phyloP scores from a whole-genome alignment of 2,888 invertebrate species.

The Parnassius smintheus region DNA sequence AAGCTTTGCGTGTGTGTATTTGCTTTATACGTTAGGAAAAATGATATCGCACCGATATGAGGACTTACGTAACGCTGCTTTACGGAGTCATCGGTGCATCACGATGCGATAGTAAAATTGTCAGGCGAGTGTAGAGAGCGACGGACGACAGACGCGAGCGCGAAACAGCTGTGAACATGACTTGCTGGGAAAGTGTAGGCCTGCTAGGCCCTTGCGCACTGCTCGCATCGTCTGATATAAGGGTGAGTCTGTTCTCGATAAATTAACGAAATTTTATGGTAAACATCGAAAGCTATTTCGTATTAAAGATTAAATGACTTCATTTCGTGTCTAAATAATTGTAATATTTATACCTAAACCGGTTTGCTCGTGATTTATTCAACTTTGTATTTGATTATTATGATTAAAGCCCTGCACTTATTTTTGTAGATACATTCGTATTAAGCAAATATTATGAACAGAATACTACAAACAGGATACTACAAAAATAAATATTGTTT shows the following conservation, averaged over 20 bases:
- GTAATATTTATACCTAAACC: no score
- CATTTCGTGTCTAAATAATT: no score
- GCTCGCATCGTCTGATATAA: slow-evolving; percentile 71
- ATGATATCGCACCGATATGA: slow-evolving; percentile 46
- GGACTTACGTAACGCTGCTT: slow-evolving; percentile 64
- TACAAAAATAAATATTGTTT: slow-evolving; percentile 20
- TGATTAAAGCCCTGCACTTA: no score
- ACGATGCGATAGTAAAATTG: slow-evolving; percentile 54
- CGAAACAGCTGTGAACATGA: slow-evolving; percentile 60
- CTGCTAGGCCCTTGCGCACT: slow-evolving; percentile 78
- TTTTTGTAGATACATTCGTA: neutral
- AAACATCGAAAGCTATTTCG: neutral
- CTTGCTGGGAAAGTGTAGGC: slow-evolving; percentile 80
- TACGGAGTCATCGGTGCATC: slow-evolving; percentile 62
- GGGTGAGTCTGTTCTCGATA: slow-evolving; percentile 63
- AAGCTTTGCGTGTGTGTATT: slow-evolving; percentile 60
- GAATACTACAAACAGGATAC: slow-evolving; percentile 1
- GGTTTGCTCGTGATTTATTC: no score
- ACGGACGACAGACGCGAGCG: slow-evolving; percentile 47
- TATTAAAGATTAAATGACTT: neutral
- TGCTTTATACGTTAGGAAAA: slow-evolving; percentile 62
- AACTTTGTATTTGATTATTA: no score
- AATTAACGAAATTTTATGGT: slow-evolving; percentile 15
- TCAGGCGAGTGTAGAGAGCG: slow-evolving; percentile 46
- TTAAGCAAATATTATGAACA: slow-evolving; percentile 22